Evolutionary conservation across 2,113 vertebrate genomes (phyloP).

Genomic region (Corydoras sp.): DNA sequence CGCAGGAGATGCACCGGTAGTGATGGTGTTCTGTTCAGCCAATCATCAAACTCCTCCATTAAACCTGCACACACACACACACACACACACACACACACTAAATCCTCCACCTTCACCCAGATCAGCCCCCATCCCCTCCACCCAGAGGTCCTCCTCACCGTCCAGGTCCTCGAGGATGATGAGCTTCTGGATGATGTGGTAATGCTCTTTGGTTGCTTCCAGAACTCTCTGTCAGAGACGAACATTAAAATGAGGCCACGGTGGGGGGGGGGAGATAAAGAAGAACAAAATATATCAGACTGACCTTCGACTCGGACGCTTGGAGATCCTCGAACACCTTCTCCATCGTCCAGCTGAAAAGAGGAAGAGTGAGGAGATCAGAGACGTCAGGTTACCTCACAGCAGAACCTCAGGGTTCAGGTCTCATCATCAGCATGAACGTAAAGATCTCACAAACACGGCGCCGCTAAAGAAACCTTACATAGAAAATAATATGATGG

Average conservation of each 20-base stretch:
- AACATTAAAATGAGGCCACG: not conserved
- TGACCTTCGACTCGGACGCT: conserved; percentile 87
- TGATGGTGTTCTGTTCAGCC: conserved; percentile 72
- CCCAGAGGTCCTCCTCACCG: conserved; percentile 59
- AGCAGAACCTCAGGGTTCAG: too few species aligned
- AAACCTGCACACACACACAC: conserved; percentile 64
- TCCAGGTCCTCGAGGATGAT: conserved; percentile 89
- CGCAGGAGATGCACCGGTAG: conserved; percentile 84
- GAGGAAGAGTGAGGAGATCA: not conserved
- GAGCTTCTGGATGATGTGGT: conserved; percentile 93
- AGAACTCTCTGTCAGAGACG: conserved; percentile 76
- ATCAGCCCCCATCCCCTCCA: not conserved
- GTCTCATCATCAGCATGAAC: too few species aligned
- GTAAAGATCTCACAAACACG: too few species aligned
- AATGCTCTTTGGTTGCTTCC: conserved; percentile 89
- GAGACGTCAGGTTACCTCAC: too few species aligned
- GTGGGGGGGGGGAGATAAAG: too few species aligned
- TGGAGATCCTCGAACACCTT: conserved; percentile 96
- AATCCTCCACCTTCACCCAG: not conserved
- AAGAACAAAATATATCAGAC: not conserved
- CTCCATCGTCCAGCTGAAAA: conserved; percentile 85
- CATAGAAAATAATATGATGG: too few species aligned
- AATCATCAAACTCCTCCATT: conserved; percentile 86
- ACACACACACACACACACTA: not conserved
- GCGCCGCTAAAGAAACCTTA: too few species aligned